Conservation (phyloP, 2,888 invertebrate species). For the Lasioglossum calceatum region DNA sequence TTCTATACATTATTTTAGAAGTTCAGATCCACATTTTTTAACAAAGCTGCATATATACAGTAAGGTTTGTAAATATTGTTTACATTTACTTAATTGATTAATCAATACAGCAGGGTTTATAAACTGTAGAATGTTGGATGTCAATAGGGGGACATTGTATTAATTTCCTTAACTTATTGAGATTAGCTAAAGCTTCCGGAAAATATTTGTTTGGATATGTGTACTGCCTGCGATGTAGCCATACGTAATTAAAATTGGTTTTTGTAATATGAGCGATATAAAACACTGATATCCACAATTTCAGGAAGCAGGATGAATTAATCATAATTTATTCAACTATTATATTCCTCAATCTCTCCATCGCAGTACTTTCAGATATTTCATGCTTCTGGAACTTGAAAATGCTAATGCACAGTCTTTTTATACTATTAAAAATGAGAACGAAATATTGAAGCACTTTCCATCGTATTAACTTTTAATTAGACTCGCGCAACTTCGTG, state of each 20-base stretch:
- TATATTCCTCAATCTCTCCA: not conserved
- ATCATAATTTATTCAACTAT: not conserved
- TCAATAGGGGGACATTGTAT: not conserved
- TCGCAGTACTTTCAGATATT: not conserved
- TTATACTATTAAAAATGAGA: not conserved
- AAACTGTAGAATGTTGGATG: not conserved
- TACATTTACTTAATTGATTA: too few species aligned
- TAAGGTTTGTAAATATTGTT: too few species aligned
- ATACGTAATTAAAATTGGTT: not conserved
- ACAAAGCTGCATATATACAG: too few species aligned
- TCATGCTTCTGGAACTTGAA: not conserved
- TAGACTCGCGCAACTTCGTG: not conserved
- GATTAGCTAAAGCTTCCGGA: not conserved
- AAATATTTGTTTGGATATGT: not conserved
- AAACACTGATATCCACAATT: not conserved
- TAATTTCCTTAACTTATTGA: not conserved
- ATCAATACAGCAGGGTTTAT: too few species aligned
- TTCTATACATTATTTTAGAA: too few species aligned
- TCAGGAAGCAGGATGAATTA: not conserved
- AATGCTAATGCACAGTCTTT: not conserved
- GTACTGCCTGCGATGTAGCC: not conserved
- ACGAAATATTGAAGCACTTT: constrained; percentile 7
- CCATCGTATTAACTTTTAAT: not conserved
- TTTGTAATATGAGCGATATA: not conserved
- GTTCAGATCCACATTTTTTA: too few species aligned